Evolutionary conservation across 1,140 invertebrate genomes (phyloP), one percentile per base, ranked within the genome.

Genomic region (Vollenhovia emeryi): DNA sequence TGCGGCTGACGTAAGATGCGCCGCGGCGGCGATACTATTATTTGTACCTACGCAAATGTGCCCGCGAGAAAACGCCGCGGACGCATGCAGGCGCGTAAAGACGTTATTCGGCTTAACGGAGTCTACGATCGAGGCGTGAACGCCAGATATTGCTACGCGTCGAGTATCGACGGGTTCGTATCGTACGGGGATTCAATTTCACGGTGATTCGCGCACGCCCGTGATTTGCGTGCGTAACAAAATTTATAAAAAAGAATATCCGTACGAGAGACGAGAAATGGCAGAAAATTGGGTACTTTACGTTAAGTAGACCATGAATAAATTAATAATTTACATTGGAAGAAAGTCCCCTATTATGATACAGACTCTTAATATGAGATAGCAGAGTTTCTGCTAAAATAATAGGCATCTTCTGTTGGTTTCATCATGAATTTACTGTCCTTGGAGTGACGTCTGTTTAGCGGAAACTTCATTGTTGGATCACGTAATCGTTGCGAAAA

Each of bases 21-120:
- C 66, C 50, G 50, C 66, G 15, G 64, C 64, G 24, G 64, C 33
- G 76, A 80, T 80, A 82, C 78, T 82, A 82, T 82, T 82, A 82
- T 71, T 82, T 82, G 48, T 71, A 82, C 50, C 64, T 82, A 82
- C 66, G 78, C 50, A 71, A 82, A 82, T 71, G 18, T 57, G 78
- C 36, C 27, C 8, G 27, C n/a, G 13, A 71, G 64, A 82, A 80
- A 33, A 80, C 24, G 6, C n/a, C 3, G 9, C 30, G 76, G 21
- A 7, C 33, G 36, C 36, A 69, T 21, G 43, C 76, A 27, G 11
- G 33, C 76, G 33, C 18, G 27, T 79, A 40, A 68, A 55, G 76
- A 68, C 33, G 21, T 30, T 15, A 40, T 80, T 80, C 64, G 76
- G 55, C 43, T 80, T 69, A 79, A 79, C 60, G 60, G 62, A 55